Percentiles rank a stretch among this genome's conserved stretches.
Conservation (phyloP, 2,888 invertebrate species). For the Buathra laborator region DNA sequence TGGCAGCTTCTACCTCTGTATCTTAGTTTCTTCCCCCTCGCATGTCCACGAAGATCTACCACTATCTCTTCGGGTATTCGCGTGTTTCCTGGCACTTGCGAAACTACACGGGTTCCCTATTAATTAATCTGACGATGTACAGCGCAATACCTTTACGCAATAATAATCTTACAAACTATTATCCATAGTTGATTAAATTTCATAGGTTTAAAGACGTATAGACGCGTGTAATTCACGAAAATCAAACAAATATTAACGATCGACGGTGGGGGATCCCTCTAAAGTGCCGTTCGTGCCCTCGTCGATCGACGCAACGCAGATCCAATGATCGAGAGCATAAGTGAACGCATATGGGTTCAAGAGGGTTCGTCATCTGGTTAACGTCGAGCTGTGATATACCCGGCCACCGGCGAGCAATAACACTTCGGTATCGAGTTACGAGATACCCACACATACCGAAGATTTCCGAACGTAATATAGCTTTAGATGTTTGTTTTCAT, state of each 20-base stretch:
- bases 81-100: slow-evolving; percentile 27
- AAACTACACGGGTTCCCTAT: slow-evolving; percentile 21
- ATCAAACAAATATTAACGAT: slow-evolving; percentile 23
- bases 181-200: slow-evolving; percentile 3
- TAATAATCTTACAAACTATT: background rate
- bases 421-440: slow-evolving; percentile 26
- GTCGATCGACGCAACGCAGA: slow-evolving; percentile 45
- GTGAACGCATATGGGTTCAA: slow-evolving; percentile 40
- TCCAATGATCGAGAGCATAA: slow-evolving; percentile 46
- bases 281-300: slow-evolving; percentile 41
- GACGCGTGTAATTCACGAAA: slow-evolving; percentile 8
- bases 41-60: slow-evolving; percentile 37
- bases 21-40: background rate
- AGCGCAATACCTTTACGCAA: slow-evolving; percentile 23
- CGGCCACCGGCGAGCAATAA: slow-evolving; percentile 32
- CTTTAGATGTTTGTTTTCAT: too few relatives aligned
- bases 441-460: background rate
- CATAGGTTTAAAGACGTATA: background rate
- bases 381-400: slow-evolving; percentile 33
- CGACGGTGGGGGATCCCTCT: background rate
- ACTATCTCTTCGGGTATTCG: slow-evolving; percentile 21
- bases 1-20: slow-evolving; percentile 30
- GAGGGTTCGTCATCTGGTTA: slow-evolving; percentile 45
- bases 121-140: slow-evolving; percentile 27
- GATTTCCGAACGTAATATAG: too few relatives aligned